phyloP scores from a whole-genome alignment of 2,113 vertebrate genomes.

The Choloepus hoffmanni region DNA sequence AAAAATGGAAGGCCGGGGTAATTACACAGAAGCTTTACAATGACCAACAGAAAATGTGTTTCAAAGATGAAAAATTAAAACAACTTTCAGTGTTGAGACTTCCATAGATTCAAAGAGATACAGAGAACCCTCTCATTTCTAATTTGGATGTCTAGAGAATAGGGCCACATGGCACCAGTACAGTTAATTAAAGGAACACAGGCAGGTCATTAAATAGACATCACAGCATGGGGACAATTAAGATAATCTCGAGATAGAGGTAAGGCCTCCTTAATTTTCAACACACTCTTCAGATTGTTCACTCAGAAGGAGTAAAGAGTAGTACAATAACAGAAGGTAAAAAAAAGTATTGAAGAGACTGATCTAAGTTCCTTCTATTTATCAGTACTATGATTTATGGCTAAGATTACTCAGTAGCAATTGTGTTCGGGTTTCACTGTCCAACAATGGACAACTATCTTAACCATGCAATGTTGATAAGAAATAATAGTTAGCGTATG shows the following conservation, averaged over 20 bases:
- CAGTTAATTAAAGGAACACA: neutral
- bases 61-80: neutral
- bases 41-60: neutral
- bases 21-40: neutral
- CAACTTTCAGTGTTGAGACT: neutral
- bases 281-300: neutral
- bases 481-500: neutral
- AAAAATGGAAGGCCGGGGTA: neutral
- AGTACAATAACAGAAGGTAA: neutral
- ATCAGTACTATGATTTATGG: neutral
- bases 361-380: neutral
- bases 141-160: neutral
- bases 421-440: neutral
- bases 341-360: neutral
- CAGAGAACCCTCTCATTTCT: neutral
- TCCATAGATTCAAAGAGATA: neutral
- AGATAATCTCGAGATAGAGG: neutral
- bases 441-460: neutral
- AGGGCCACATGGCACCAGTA: neutral
- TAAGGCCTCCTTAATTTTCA: neutral
- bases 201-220: slow-evolving; percentile 13
- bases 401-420: neutral
- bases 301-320: neutral
- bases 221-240: slow-evolving; percentile 4
- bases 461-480: neutral